Conservation (phyloP, 1,140 invertebrate species). For the Heliconius nattereri region DNA sequence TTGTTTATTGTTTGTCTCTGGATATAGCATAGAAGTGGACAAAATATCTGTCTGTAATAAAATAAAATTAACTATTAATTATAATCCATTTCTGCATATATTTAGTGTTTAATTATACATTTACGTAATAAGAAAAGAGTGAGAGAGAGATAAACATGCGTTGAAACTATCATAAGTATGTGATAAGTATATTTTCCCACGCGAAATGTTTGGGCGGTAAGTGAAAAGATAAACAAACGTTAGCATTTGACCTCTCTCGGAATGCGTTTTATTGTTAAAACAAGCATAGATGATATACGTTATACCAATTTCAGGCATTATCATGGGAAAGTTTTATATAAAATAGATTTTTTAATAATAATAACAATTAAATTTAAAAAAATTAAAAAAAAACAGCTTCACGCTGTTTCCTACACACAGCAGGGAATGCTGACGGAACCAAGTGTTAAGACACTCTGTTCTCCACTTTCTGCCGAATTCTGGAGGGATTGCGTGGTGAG, state of each 20-base stretch:
- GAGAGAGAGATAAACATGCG: background rate
- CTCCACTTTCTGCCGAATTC: too few species aligned
- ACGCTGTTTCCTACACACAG: too few species aligned
- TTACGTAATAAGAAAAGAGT: background rate
- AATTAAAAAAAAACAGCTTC: too few species aligned
- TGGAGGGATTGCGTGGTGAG: too few species aligned
- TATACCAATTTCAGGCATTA: background rate
- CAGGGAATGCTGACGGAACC: too few species aligned
- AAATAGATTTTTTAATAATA: background rate
- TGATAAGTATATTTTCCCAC: slow-evolving; percentile 62
- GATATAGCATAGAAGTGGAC: too few species aligned
- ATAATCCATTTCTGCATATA: background rate
- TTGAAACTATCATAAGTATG: slow-evolving; percentile 17
- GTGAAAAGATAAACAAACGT: slow-evolving; percentile 67
- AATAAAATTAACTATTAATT: too few species aligned
- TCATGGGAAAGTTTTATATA: background rate
- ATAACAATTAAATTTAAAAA: background rate
- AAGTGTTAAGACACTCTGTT: too few species aligned
- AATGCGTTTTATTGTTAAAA: slow-evolving; percentile 23
- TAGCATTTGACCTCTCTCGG: slow-evolving; percentile 51
- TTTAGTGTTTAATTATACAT: slow-evolving; percentile 3
- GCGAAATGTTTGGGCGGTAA: slow-evolving; percentile 61
- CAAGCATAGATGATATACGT: background rate
- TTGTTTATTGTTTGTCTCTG: too few species aligned
- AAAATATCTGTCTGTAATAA: too few species aligned